Percentiles rank a stretch among this genome's conserved stretches.
Conservation (phyloP, 2,113 vertebrate species). For the Phaethornis superciliosus region DNA sequence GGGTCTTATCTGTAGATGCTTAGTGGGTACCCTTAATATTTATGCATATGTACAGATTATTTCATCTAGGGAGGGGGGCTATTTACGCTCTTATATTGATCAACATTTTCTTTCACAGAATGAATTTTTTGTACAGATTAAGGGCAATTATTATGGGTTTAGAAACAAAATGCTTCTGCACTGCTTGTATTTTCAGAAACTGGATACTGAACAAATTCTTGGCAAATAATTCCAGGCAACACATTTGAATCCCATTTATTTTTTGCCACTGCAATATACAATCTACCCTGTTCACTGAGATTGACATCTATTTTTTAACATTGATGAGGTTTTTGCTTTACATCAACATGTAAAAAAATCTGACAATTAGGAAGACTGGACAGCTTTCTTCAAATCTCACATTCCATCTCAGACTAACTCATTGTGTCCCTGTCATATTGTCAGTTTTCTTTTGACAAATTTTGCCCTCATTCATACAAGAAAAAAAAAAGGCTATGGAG, state of each 20-base stretch:
- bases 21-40: neutral
- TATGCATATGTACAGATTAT: neutral
- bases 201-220: neutral
- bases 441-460: neutral
- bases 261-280: neutral
- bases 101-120: neutral
- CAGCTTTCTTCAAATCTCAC: neutral
- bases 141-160: neutral
- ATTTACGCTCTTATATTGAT: neutral
- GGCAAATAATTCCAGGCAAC: neutral
- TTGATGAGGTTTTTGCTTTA: neutral
- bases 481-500: neutral
- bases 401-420: neutral
- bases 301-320: neutral
- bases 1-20: neutral
- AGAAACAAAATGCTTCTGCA: conserved; percentile 15
- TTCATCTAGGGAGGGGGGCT: neutral
- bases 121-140: neutral
- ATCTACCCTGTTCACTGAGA: neutral
- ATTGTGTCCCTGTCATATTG: neutral
- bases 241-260: neutral
- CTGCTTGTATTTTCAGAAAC: conserved; percentile 12
- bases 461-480: neutral
- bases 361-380: neutral
- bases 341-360: neutral